Evolutionary conservation across 2,113 vertebrate genomes (phyloP).

Genomic region (Toxotes chatareus): DNA sequence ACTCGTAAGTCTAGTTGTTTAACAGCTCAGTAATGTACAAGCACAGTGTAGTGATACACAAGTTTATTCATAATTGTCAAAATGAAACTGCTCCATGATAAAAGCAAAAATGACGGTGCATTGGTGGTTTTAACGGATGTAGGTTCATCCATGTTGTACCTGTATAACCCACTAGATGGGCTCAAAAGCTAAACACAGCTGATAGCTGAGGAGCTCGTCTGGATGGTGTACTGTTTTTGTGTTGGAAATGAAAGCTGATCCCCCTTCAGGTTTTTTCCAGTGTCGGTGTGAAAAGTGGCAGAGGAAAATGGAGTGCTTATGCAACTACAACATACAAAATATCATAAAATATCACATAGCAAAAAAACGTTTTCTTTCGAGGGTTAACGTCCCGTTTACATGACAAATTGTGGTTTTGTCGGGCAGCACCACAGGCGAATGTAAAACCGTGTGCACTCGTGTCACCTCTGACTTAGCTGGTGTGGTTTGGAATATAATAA

Average conservation of each 20-base stretch:
- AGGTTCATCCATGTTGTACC: not conserved
- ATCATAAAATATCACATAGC: too few relatives aligned
- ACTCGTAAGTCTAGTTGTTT: not conserved
- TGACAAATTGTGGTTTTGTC: not conserved
- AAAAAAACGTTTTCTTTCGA: not conserved
- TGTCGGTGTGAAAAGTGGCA: not conserved
- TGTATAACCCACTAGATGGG: conserved; percentile 71
- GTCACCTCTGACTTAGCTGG: not conserved
- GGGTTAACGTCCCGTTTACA: not conserved
- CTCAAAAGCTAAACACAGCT: conserved; percentile 24
- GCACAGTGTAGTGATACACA: too few relatives aligned
- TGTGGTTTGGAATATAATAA: not conserved
- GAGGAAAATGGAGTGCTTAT: conserved; percentile 27
- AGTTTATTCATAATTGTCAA: too few relatives aligned
- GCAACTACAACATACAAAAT: not conserved
- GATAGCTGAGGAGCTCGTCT: rapidly evolving
- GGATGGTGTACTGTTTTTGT: not conserved
- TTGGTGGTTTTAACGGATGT: not conserved
- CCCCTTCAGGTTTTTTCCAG: not conserved
- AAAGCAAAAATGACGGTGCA: too few relatives aligned
- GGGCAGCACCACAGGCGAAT: not conserved
- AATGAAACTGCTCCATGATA: too few relatives aligned
- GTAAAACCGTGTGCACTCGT: not conserved
- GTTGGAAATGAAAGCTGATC: not conserved
- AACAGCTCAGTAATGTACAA: not conserved